Base-by-base conservation (phyloP, 2,797 vertebrate species). In the Trachurus trachurus region DNA sequence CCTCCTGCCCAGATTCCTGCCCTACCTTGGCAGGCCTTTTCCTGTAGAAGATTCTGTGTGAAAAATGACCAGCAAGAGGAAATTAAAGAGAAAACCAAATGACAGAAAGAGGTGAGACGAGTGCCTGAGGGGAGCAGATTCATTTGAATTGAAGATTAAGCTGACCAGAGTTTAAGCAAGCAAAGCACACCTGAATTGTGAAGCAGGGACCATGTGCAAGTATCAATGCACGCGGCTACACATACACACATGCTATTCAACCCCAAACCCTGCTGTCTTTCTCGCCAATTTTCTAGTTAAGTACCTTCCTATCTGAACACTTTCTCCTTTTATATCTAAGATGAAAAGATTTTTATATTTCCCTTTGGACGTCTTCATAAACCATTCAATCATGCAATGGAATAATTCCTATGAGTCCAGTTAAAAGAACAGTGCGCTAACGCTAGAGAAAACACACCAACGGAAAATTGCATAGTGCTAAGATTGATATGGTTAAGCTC, bases 41-140 rank as follows among this genome's bases (percentile, higher is more conserved):
- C 74, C 68, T 49, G 63, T 66, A 19, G 69, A 76, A 85, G 81
- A 84, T 78, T 86, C 71, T 74, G 54, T 82, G 74, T 85, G 89
- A 89, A 87, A 89, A 88, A 85, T 86, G 85, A 86, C 83, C 84
- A 78, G 86, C 31, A 21, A 76, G 72, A 75, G 58, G 80, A 87
- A 91, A 89, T 87, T 71, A 88, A 89, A 88, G 79, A 85, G 85
- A 90, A 86, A 88, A 73, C 67, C 61, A 83, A 83, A 84, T 84
- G 83, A 87, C 77, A 80, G 81, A 71, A 74, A 84, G 77, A 74
- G 73, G 82, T 67, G 78, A 84, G 71, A 79, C 66, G 72, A 82
- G 73, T 53, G 84, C 86, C 89, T 19, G 83, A 78, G 76, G 87
- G 83, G 71, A 80, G 66, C 40, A 49, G 74, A 84, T 82, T 83